Conservation (phyloP, 2,888 invertebrate species). For the Phytoseiulus persimilis region DNA sequence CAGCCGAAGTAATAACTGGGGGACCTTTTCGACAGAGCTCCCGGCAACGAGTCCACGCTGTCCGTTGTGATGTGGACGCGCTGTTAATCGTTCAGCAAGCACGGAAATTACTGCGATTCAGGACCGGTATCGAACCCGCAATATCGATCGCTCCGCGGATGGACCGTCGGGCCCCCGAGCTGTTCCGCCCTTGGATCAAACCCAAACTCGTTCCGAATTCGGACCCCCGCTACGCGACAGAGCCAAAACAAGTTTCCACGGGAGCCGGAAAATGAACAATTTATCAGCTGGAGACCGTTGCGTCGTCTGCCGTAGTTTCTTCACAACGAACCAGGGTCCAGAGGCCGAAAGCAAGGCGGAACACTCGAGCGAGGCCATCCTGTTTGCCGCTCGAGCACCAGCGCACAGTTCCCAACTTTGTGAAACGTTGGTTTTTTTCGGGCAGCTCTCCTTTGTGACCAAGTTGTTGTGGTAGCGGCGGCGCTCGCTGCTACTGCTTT, state of each 20-base stretch:
- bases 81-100: background rate
- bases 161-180: background rate
- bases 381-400: background rate
- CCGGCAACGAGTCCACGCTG: background rate
- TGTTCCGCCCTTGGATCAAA: background rate
- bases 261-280: background rate
- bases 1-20: background rate
- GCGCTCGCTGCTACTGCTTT: background rate
- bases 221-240: background rate
- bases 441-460: background rate
- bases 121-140: background rate
- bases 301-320: background rate
- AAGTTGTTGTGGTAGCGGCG: background rate
- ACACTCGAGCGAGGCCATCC: background rate
- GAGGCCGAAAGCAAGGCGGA: background rate
- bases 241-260: background rate
- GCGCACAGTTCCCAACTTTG: background rate
- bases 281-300: background rate
- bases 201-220: background rate
- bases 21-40: background rate
- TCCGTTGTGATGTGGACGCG: background rate
- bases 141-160: background rate
- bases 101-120: background rate
- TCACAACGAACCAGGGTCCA: background rate
- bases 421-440: background rate